Evolutionary conservation across 2,797 vertebrate species (phyloP), one percentile per base, ranked within the genome.

Genomic region (Xenentodon cancila): DNA sequence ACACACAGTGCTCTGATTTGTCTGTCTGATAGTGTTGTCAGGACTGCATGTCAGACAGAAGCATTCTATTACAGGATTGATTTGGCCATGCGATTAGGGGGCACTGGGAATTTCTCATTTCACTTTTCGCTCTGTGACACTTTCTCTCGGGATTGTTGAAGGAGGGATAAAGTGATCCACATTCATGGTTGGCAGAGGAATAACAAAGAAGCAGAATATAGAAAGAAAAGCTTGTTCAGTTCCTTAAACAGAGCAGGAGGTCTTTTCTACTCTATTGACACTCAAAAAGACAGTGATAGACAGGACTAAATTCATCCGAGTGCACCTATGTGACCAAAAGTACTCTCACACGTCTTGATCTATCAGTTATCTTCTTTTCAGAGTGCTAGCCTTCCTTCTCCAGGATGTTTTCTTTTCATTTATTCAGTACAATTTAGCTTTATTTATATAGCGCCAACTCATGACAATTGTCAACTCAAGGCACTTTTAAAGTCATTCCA

Each of bases 41-140:
- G 87, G 66, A 77, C 80, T 81, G 66, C 64, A 72, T 86, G 87
- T 85, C 87, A 15, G 50, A 74, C 60, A 90, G 84, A 89, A 74
- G 73, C 73, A 75, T 70, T 88, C 73, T 87, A 51, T 93, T 90
- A 88, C 66, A 46, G 64, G 86, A 92, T 93, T 88, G 89, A 93
- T 92, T 91, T 84, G 80, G 59, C 71, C 69, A 68, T 78, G 74
- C 85, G 84, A 82, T 90, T 67, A 81, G 84, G 69, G 82, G 80
- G 71, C 69, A 78, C 76, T 64, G 68, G 77, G 80, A 88, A 87
- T 80, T 88, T 88, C 76, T 88, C 78, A 89, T 88, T 84, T 85
- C 80, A 69, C 74, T 65, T 85, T 88, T 89, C 64, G 84, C 80
- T 84, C 51, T 69, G 66, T 80, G 70, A 78, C 80, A 57, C 48